Base-by-base conservation (phyloP, 2,888 invertebrate species). In the Aelia acuminata region DNA sequence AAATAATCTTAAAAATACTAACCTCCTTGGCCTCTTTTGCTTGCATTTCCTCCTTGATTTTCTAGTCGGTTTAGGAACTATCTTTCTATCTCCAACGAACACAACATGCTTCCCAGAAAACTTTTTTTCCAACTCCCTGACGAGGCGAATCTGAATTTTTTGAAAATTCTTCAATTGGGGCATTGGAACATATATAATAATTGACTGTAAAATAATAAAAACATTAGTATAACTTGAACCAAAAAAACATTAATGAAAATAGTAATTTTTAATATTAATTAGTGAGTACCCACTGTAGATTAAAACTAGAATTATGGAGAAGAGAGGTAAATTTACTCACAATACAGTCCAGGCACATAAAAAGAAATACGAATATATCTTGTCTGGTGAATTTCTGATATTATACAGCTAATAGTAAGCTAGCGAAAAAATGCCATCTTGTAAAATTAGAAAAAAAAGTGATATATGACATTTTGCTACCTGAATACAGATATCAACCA, bases 31-130 rank as follows among this genome's bases (percentile, higher is more conserved):
- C 91, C 96, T 93, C 93, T 96, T 96, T 92, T 96, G 96, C 93
- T 96, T 96, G 91, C 94, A 94, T 91, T 95, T 94, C 89, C 93
- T 94, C 90, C 94, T 97, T 0, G 98, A 97, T 93, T 99, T 99
- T 92, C 98, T 95, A 90, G 98, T 98, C 88, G 99, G 99, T 93
- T 99, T 99, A 90, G 98, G 98, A 91, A 99, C 94, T 92, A 99
- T 99, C 92, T 98, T 98, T 92, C 99, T 96, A 94, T 99, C 97
- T 84, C 99, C 99, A 92, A 99, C 95, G 92, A 99, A 98, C 91
- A 99, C 98, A 22, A 99, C 99, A 92, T 99, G 98, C 93, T 98
- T 98, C 90, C 99, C 99, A 91, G 98, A 98, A 94, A 99, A 99
- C 93, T 99, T 99, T 96, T 99, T 99, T 93, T 99, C 99, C 92